Conservation (phyloP, 2,888 invertebrate species). For the Marasmarcha lunaedactyla region DNA sequence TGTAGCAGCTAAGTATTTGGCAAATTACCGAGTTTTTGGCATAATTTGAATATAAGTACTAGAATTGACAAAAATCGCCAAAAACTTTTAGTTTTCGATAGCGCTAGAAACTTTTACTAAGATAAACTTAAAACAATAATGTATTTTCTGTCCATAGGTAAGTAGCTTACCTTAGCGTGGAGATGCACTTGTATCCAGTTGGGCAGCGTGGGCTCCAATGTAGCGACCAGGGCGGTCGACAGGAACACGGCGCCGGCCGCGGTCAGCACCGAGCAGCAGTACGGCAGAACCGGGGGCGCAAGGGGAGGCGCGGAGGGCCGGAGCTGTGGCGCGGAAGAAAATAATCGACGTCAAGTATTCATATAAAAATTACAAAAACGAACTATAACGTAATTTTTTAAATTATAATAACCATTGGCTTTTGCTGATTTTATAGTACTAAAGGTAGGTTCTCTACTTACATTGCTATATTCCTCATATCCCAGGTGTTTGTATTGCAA, state of each 20-base stretch:
- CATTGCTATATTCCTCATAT: conserved; percentile 33
- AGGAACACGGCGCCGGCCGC: conserved; percentile 46
- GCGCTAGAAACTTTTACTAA: no score
- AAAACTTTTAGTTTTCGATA: no score
- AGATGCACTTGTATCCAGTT: no score
- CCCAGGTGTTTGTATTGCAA: conserved; percentile 37
- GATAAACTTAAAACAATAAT: no score
- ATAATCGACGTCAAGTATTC: conserved; percentile 7
- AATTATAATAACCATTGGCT: no score
- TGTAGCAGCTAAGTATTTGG: no score
- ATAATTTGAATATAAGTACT: no score
- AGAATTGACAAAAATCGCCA: no score
- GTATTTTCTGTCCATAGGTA: no score
- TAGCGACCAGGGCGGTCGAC: conserved; percentile 53
- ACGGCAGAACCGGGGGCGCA: conserved; percentile 12
- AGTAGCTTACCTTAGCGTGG: no score
- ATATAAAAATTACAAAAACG: background rate
- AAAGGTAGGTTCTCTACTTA: conserved; percentile 18
- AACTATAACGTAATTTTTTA: background rate
- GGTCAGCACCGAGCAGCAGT: conserved; percentile 24
- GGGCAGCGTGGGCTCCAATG: conserved; percentile 55
- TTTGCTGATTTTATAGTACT: no score
- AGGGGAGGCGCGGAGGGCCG: conserved; percentile 10
- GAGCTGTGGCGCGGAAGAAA: conserved; percentile 12
- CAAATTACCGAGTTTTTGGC: no score